These are phyloP conservation scores for Eulemur mongoz DNA, from an alignment of 2,797 vertebrate genomes.

Conservation along the genomic window DNA sequence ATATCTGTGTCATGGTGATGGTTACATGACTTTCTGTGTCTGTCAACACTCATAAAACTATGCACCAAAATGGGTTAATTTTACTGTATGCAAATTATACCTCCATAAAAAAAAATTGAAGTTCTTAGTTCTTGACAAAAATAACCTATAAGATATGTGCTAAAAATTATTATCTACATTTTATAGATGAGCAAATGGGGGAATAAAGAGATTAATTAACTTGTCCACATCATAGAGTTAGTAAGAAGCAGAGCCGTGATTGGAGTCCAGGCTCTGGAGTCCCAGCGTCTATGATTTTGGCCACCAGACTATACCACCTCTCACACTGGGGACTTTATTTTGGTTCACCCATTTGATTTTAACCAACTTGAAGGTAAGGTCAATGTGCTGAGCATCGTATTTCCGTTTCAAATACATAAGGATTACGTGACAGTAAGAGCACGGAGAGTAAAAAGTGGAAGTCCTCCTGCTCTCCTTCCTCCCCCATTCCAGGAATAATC, in stretches of 20 bases:
- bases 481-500: background rate
- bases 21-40: background rate
- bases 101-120: background rate
- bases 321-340: background rate
- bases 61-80: background rate
- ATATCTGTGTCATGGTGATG: background rate
- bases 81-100: background rate
- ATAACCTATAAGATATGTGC: background rate
- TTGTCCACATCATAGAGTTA: background rate
- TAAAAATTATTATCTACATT: background rate
- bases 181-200: background rate
- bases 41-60: background rate
- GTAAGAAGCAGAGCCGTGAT: background rate
- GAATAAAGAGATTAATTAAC: background rate
- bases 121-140: constrained; percentile 10
- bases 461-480: background rate
- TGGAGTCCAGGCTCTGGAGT: background rate
- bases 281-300: background rate
- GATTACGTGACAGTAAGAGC: background rate
- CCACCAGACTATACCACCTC: background rate
- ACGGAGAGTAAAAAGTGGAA: background rate
- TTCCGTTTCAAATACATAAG: background rate
- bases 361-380: background rate
- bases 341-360: background rate
- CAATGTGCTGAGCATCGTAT: background rate